These are phyloP conservation scores for Pangasius larnaudii DNA, from an alignment of 2,797 vertebrate species.

Conservation along the genomic window DNA sequence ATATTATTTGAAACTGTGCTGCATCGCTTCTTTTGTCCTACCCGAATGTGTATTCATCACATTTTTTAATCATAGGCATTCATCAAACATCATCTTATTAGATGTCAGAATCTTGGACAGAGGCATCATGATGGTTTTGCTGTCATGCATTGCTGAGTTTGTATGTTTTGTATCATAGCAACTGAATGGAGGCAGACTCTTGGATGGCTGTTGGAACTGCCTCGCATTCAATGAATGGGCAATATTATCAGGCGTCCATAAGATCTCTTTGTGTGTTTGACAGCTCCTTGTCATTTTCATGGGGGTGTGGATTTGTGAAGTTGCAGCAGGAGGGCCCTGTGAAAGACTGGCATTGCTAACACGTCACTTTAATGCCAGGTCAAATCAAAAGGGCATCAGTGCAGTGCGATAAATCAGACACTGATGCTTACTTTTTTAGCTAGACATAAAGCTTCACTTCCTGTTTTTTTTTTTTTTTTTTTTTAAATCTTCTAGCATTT, in stretches of 20 bases:
- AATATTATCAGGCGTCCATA: constrained; percentile 73
- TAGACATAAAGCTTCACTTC: constrained; percentile 27
- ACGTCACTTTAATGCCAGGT: constrained; percentile 64
- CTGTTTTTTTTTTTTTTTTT: not conserved
- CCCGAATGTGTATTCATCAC: constrained; percentile 26
- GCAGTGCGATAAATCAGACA: constrained; percentile 24
- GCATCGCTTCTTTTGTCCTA: constrained; percentile 20
- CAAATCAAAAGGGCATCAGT: constrained; percentile 52
- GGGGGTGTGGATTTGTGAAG: constrained; percentile 71
- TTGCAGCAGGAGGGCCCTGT: constrained; percentile 67
- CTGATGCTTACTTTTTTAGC: constrained; percentile 37
- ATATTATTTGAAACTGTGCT: constrained; percentile 8
- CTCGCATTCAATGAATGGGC: constrained; percentile 70
- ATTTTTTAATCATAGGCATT: constrained; percentile 55
- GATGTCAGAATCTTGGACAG: constrained; percentile 57
- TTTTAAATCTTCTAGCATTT: not conserved
- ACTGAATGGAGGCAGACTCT: constrained; percentile 59
- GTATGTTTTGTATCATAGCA: constrained; percentile 72
- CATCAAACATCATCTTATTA: constrained; percentile 58
- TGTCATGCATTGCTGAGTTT: constrained; percentile 63
- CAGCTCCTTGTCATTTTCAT: constrained; percentile 71
- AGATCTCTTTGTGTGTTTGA: constrained; percentile 77
- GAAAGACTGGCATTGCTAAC: constrained; percentile 60
- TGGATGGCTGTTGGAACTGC: constrained; percentile 65
- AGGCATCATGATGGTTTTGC: constrained; percentile 51